Base-by-base conservation (phyloP, 2,888 invertebrate genomes). In the Cryptophagus acutangulus region DNA sequence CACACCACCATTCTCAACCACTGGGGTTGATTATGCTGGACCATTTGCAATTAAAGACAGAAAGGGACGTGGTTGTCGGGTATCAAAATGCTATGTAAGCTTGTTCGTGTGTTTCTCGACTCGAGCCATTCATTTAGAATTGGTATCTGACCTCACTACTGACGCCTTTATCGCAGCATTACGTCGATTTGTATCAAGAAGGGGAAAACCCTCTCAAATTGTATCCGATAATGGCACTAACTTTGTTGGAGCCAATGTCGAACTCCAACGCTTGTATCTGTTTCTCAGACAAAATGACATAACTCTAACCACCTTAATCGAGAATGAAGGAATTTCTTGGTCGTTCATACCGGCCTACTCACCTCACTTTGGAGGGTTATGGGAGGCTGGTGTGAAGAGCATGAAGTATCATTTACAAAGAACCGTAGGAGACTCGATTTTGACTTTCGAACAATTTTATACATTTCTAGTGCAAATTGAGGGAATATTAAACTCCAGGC, bases 401-500 rank as follows among this genome's bases (percentile, higher is more conserved):
- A 43, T 51, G 1, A 62, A 64, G 34, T 37, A 40, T 31, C 58
- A 56, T 37, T 18, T 61, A 8, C 36, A 40, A 3, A 43, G 54
- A 18, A 38, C 54, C 1, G 38, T 57, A 3, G 51, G 55, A 1
- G 38, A 45, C 12, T 2, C 34, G 2, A 30, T 33, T 4, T 31
- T 60, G 3, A 60, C 45, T 1, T 55, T 41, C 26, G 57, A 62
- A 40, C 54, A 63, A 28, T 48, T 56, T 25, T 10, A 40, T 3
- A 62, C 58, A 1, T 10, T 58, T 4, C 15, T 53, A 1, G 35
- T 29, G 4, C 54, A 55, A 33, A 51, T 59, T 10, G 57, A 61
- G 37, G 55, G 53, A 1, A 45, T 50, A 14, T 39, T 57, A 2
- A 61, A 61, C 35, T 61, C 54, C 1, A 31, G 59, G 15, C 61